These are phyloP conservation scores for Struthidea cinerea DNA, from an alignment of 2,113 vertebrate genomes.

Conservation along the genomic window DNA sequence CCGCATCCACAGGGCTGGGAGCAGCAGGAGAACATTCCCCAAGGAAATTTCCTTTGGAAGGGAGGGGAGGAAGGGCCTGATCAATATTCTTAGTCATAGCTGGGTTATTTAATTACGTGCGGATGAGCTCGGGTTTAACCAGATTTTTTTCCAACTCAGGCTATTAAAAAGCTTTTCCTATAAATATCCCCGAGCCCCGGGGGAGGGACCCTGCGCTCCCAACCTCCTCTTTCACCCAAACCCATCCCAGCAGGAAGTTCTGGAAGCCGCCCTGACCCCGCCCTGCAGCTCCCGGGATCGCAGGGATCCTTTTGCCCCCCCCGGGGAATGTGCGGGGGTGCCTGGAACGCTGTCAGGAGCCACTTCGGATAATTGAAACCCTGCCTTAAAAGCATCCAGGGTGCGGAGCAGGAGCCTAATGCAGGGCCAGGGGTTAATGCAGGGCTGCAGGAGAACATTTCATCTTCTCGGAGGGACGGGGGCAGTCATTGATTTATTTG, in stretches of 20 bases:
- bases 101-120: not conserved
- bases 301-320: not conserved
- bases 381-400: constrained; percentile 41
- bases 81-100: not conserved
- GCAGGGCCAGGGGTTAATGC: constrained; percentile 59
- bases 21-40: not conserved
- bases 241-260: accelerated
- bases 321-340: not conserved
- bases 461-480: not conserved
- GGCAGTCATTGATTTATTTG: accelerated
- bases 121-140: not conserved
- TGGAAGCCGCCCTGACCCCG: not conserved
- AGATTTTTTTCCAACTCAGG: not conserved
- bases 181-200: not conserved
- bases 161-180: constrained; percentile 24
- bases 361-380: constrained; percentile 42
- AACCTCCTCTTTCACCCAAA: not conserved
- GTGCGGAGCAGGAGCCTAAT: not conserved
- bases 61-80: not conserved
- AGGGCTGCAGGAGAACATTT: not conserved
- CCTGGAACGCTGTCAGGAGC: not conserved
- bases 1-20: not conserved
- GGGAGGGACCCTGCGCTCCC: not conserved
- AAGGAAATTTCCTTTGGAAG: not conserved
- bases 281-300: not conserved